Base-by-base conservation (phyloP, 2,888 invertebrate genomes). In the Sminthurinus aureus region DNA sequence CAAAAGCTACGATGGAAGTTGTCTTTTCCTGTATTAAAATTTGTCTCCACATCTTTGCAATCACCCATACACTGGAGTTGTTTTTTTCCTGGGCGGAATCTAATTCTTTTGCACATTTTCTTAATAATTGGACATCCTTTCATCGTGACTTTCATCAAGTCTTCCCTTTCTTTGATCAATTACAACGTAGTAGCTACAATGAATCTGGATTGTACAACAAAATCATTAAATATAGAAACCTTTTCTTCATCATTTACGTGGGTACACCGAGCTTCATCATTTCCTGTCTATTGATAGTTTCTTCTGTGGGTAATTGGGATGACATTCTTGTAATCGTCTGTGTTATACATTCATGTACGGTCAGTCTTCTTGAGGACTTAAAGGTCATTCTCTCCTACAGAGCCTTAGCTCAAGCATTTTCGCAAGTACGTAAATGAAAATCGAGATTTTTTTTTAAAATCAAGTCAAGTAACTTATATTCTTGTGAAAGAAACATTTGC, bases 351-450 rank as follows among this genome's bases (percentile, higher is more conserved):
- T 15, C 77, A 6, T 58, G n/a, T 1, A 24, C 67, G 8, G 78
- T 24, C 4, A 78, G 18, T 18, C 50, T 83, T 0, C 24, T 83
- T 6, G 82, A 83, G n/a, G 82, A 83, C 24, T 50, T 71, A 12
- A 77, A 78, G 73, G 78, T 78, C 8, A 24, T 83, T 3, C 1
- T 83, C 78, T 50, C 26, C 22, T 83, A 83, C 67, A 22, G 22
- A 11, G 51, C 24, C 22, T 9, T 78, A 1, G 78, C 26, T 0
- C 8, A 52, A 15, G 51, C 69, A 0, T 83, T 83, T 71, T 11
- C 0, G 1, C 74, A 82, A 22, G 81, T 82, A 74, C n/a, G 20
- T 12, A 69, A 50, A 13, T 18, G 4, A 9, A 38, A 12, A 11
- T 24, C 26, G 20, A 76, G 18, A 52, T 50, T 1, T n/a, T 75